Conservation (phyloP, 2,888 invertebrate species). For the Lochmaea crataegi region DNA sequence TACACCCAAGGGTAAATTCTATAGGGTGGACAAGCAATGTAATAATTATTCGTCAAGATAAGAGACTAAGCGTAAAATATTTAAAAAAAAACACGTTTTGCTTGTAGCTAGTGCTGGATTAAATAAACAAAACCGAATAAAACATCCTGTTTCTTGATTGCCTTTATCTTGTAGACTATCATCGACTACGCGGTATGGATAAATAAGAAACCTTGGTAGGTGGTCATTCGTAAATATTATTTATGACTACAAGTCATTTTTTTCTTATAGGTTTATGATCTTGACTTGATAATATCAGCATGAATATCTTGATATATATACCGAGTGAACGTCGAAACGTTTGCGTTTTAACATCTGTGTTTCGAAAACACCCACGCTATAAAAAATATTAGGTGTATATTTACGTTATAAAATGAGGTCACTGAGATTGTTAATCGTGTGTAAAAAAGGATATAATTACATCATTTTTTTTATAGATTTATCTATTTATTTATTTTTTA, state of each 20-base stretch:
- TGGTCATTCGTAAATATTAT: conserved; percentile 35
- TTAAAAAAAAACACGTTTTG: conserved; percentile 33
- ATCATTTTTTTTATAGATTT: no score
- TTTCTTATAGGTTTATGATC: conserved; percentile 13
- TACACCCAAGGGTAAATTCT: background rate
- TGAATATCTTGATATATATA: no score
- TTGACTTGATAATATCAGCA: conserved; percentile 15
- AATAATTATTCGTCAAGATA: conserved; percentile 9
- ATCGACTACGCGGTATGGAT: conserved; percentile 30
- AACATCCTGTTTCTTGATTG: conserved; percentile 40
- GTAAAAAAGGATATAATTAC: no score
- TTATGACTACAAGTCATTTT: conserved; percentile 17
- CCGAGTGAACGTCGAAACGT: background rate
- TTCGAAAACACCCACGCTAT: background rate
- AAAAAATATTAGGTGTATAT: no score
- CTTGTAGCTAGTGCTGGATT: conserved; percentile 36
- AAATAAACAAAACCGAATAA: conserved; percentile 36
- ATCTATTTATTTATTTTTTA: no score
- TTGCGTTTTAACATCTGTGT: background rate
- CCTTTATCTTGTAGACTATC: conserved; percentile 38
- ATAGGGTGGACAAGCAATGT: background rate
- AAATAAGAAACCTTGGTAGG: conserved; percentile 38
- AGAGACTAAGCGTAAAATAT: background rate
- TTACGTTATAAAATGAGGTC: no score
- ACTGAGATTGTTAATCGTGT: no score